phyloP scores from a whole-genome alignment of 2,888 invertebrate genomes.

The Nephrotoma appendiculata region DNA sequence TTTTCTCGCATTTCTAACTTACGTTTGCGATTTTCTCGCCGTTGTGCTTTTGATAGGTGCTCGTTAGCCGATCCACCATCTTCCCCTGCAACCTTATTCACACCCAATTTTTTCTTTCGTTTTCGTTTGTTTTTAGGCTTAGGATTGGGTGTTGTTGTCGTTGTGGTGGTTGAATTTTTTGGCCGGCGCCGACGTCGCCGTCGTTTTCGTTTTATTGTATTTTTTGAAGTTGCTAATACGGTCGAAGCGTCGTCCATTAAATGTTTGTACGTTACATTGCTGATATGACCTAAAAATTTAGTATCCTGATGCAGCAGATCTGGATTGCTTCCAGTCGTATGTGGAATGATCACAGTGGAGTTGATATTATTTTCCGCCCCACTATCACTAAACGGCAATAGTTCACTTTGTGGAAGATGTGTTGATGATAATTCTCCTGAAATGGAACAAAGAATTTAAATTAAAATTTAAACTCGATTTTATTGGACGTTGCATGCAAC shows the following conservation, averaged over 20 bases:
- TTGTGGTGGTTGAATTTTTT: neutral
- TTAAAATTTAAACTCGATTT: neutral
- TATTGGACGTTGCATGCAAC: neutral
- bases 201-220: slow-evolving; percentile 3
- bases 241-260: neutral
- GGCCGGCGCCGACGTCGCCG: slow-evolving; percentile 2
- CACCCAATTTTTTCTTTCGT: neutral
- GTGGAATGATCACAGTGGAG: neutral
- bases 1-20: neutral
- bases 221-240: neutral
- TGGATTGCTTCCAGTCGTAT: neutral
- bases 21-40: neutral
- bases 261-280: neutral
- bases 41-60: neutral
- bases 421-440: neutral
- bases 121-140: neutral
- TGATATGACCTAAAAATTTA: neutral
- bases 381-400: neutral
- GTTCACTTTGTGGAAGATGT: neutral
- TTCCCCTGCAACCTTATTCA: neutral
- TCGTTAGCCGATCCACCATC: neutral
- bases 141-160: neutral
- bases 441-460: neutral
- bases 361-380: neutral
- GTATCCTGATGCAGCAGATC: neutral